Evolutionary conservation across 2,113 vertebrate genomes (phyloP).

Genomic region (Amphiprion ocellaris): DNA sequence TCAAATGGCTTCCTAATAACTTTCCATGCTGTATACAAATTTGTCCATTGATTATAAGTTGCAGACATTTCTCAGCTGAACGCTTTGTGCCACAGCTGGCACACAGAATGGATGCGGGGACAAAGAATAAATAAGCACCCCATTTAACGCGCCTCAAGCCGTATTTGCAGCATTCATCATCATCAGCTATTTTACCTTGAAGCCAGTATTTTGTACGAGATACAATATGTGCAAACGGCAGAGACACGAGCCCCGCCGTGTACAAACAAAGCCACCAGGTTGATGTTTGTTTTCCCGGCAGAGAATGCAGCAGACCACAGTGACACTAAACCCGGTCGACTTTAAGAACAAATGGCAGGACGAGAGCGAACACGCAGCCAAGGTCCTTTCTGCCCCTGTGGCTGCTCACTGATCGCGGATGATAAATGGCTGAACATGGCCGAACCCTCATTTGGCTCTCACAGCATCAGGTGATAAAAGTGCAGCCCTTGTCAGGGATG

Average conservation of each 20-base stretch:
- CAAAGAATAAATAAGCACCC: slow-evolving; percentile 51
- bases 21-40: slow-evolving; percentile 33
- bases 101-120: slow-evolving; percentile 33
- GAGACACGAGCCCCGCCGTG: slow-evolving; percentile 22
- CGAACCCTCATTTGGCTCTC: slow-evolving; percentile 80
- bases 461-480: slow-evolving; percentile 81
- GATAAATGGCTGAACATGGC: slow-evolving; percentile 80
- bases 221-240: neutral
- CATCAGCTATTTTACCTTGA: slow-evolving; percentile 52
- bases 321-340: slow-evolving; percentile 65
- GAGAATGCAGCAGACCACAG: slow-evolving; percentile 60
- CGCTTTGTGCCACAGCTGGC: neutral
- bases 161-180: slow-evolving; percentile 53
- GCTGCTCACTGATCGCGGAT: slow-evolving; percentile 72
- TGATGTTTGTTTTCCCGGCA: slow-evolving; percentile 64
- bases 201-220: slow-evolving; percentile 15
- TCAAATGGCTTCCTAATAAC: slow-evolving; percentile 35
- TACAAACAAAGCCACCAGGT: slow-evolving; percentile 52
- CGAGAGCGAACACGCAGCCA: slow-evolving; percentile 59
- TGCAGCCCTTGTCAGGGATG: slow-evolving; percentile 75
- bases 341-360: slow-evolving; percentile 75
- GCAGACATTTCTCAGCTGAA: slow-evolving; percentile 34
- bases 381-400: slow-evolving; percentile 79
- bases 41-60: slow-evolving; percentile 35
- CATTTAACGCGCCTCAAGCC: slow-evolving; percentile 33